Evolutionary conservation across 2,113 vertebrate species (phyloP), one percentile per base, ranked within the genome.

Genomic region (Verasper variegatus): DNA sequence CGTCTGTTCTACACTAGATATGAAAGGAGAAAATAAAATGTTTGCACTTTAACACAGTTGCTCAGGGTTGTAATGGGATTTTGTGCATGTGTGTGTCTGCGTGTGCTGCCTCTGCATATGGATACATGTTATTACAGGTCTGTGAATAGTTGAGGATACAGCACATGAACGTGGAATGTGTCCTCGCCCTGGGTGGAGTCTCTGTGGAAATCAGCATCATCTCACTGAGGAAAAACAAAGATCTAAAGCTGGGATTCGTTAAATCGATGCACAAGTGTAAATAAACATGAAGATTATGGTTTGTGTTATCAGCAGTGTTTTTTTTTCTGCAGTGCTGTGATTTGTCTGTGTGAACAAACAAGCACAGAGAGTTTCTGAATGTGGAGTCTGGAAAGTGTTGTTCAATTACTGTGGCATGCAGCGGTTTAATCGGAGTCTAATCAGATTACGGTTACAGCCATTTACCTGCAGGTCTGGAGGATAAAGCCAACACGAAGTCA

Each of bases 371-470:
- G 26, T 58, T 65, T 70, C 51, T 73, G 62, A 71, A 77, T 54
- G 60, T 60, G 52, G 58, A 68, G 18, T 42, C 27, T 47, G 47
- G 51, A 54, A 20, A 74, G 45, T 27, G 71, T 54, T 49, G 54
- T 17, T 78, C 56, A 63, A 10, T 68, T 59, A 42, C 49, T 73
- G 58, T 15, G 63, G 72, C 58, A 20, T 71, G 82, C 71, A 66
- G 81, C 17, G 17, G 61, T 82, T 85, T 81, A 88, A 81, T 79
- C 78, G 56, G 58, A 79, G 72, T 51, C 66, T 82, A 87, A 92
- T 90, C 78, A 66, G 90, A 91, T 91, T 92, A 90, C 60, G n/a
- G 64, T 21, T 81, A 78, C 85, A 83, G 77, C 60, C 45, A 76
- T 62, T 82, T 60, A 55, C 74, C 67, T 45, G 35, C 55, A n/a